Evolutionary conservation across 2,797 vertebrate genomes (phyloP).

Genomic region (Sebastes melanostomus): DNA sequence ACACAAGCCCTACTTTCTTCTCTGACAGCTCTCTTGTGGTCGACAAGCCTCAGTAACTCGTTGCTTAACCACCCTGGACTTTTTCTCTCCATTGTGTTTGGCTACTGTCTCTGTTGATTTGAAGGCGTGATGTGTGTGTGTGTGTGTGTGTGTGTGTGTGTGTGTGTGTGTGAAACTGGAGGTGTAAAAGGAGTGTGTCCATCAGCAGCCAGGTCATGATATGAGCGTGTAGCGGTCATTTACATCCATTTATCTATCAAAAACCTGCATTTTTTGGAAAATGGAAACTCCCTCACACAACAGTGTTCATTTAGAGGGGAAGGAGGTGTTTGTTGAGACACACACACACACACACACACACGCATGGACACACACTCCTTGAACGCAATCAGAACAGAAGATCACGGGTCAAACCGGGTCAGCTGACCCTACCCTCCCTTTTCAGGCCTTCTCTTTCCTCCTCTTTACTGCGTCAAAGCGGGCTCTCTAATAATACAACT

Average conservation of each 20-base stretch:
- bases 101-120: constrained; percentile 68
- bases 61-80: constrained; percentile 72
- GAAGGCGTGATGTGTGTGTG: constrained; percentile 40
- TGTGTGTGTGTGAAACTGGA: constrained; percentile 11
- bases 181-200: constrained; percentile 38
- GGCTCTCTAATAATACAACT: constrained; percentile 70
- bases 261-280: constrained; percentile 51
- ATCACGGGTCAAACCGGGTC: constrained; percentile 77
- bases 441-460: constrained; percentile 66
- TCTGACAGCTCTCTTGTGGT: constrained; percentile 77
- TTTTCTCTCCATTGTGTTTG: constrained; percentile 68
- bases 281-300: constrained; percentile 56
- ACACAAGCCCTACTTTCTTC: constrained; percentile 71
- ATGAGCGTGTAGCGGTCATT: neutral
- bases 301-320: constrained; percentile 49
- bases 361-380: constrained; percentile 45
- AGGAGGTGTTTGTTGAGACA: constrained; percentile 36
- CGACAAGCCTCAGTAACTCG: constrained; percentile 71
- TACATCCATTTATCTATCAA: constrained; percentile 28
- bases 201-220: constrained; percentile 31
- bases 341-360: neutral
- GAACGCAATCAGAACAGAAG: constrained; percentile 75
- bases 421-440: constrained; percentile 72
- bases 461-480: constrained; percentile 72
- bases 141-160: constrained; percentile 4